These are phyloP conservation scores for Xiphophorus couchianus DNA, from an alignment of 2,113 vertebrate species.

Conservation along the genomic window DNA sequence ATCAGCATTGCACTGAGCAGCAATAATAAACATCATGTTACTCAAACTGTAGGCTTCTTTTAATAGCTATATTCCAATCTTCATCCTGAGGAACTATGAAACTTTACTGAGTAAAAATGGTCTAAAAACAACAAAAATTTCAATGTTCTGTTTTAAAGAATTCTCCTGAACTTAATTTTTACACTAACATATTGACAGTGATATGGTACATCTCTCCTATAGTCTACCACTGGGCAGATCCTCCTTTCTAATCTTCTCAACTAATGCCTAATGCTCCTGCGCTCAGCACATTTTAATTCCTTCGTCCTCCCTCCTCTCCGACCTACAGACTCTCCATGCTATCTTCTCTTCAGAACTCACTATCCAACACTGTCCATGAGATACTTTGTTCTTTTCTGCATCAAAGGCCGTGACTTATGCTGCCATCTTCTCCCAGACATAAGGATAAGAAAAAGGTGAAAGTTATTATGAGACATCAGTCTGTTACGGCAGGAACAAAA, in stretches of 20 bases:
- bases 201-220: slow-evolving; percentile 21
- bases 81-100: background rate
- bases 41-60: background rate
- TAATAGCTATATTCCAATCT: background rate
- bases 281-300: slow-evolving; percentile 77
- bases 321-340: slow-evolving; percentile 61
- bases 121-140: background rate
- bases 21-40: background rate
- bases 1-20: background rate
- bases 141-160: too few relatives aligned
- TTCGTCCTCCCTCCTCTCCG: slow-evolving; percentile 44
- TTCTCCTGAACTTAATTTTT: too few relatives aligned
- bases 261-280: slow-evolving; percentile 66
- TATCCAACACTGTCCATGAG: background rate
- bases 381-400: background rate
- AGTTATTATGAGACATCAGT: background rate
- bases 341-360: slow-evolving; percentile 4
- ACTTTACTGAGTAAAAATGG: background rate
- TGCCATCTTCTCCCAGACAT: background rate
- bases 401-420: background rate
- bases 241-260: slow-evolving; percentile 66
- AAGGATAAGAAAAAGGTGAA: background rate
- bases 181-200: too few relatives aligned
- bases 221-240: slow-evolving; percentile 11
- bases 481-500: background rate